Evolutionary conservation across 2,797 vertebrate species (phyloP).

Genomic region (Luscinia luscinia): DNA sequence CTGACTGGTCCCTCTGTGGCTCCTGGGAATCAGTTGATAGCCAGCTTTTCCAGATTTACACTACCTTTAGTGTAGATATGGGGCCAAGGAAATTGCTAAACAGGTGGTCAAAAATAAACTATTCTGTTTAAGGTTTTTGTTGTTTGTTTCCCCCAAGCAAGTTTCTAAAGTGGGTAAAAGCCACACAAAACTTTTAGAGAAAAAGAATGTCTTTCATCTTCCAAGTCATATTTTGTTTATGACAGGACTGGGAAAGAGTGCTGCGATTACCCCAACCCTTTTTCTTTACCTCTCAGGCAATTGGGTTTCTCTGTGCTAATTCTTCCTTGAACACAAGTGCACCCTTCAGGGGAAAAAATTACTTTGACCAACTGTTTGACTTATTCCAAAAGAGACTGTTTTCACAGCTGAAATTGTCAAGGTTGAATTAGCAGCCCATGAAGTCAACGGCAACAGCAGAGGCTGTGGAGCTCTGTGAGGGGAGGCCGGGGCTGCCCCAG

Average conservation of each 20-base stretch:
- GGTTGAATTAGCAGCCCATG: background rate
- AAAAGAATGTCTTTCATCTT: background rate
- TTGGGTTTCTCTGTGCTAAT: background rate
- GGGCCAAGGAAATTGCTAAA: background rate
- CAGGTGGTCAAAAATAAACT: background rate
- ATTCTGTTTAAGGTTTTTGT: background rate
- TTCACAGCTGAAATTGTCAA: background rate
- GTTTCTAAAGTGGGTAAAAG: background rate
- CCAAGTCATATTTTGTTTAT: background rate
- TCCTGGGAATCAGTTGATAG: background rate
- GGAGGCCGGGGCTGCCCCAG: accelerated
- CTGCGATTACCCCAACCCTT: background rate
- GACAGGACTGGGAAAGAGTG: background rate
- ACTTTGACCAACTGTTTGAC: background rate
- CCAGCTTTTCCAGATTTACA: background rate
- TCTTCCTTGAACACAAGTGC: background rate
- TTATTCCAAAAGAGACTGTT: background rate
- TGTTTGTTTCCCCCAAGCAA: background rate
- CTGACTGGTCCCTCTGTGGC: background rate
- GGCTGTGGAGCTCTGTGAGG: accelerated
- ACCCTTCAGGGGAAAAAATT: background rate
- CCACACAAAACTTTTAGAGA: background rate
- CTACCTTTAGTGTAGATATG: background rate
- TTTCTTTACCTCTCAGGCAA: background rate
- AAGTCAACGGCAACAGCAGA: accelerated